Evolutionary conservation across 2,888 invertebrate species (phyloP), one percentile per base, ranked within the genome.

Genomic region (Blera fallax): DNA sequence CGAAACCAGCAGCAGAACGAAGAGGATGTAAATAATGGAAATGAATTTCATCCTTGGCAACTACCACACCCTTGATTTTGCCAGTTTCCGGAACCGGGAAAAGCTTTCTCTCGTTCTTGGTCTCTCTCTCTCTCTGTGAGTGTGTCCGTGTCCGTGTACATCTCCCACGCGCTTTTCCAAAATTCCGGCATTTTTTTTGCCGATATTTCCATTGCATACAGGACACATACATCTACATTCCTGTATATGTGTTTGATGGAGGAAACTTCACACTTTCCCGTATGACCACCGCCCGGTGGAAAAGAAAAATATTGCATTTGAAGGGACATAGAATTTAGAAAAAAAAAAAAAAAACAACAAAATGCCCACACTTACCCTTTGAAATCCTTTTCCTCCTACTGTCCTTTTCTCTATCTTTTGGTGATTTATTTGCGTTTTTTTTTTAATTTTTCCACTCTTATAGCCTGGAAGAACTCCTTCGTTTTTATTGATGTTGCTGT

Each of bases 31-130:
- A 79, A 79, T 79, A 79, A 72, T 73, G 72, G 72, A 69, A 76
- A 69, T 43, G 32, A 74, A 52, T 74, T 74, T 60, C 69, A 74
- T 81, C 65, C 81, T 81, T 81, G 74, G 81, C 74, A 74, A 81
- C 81, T 81, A 81, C 81, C 81, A 81, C 81, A 81, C 81, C 81
- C 81, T 81, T 81, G 74, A 74, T 74, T 81, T 74, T 45, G 67
- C 29, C 37, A 73, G 73, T 73, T 81, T 81, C 81, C 81, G 81
- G 81, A 74, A 74, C 81, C 81, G 65, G 81, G 81, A 50, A 78
- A 81, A 81, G 74, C 74, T 74, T 74, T 67, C 37, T 58, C 52
- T 67, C 37, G 48, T n/a, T 10, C 8, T 37, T 32, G 10, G 52
- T 60, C 58, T 40, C 56, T 54, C 64, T 27, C 24, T 64, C 24